Conservation (phyloP, 2,888 invertebrate genomes). For the Drosophila algonquin region DNA sequence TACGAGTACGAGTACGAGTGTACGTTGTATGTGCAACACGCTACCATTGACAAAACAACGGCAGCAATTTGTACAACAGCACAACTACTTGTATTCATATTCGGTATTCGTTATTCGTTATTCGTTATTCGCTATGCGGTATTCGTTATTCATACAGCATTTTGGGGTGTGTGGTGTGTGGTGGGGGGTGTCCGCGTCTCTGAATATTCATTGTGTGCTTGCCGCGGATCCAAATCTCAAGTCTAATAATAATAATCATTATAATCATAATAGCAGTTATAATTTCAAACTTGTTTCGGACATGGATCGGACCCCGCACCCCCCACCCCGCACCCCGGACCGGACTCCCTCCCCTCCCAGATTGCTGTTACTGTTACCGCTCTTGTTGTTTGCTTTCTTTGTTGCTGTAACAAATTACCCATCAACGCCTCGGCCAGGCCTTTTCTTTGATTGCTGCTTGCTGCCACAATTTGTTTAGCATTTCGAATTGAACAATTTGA, state of each 20-base stretch:
- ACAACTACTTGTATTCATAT: conserved; percentile 23
- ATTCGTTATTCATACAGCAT: conserved; percentile 3
- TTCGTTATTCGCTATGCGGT: background rate
- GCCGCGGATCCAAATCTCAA: conserved; percentile 48
- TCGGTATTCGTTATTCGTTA: conserved; percentile 1
- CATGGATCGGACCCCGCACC: conserved; percentile 34
- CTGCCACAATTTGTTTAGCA: conserved; percentile 24
- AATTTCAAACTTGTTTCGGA: conserved; percentile 50
- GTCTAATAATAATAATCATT: conserved; percentile 46
- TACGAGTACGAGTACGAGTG: too few relatives aligned
- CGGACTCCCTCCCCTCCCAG: background rate
- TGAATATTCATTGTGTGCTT: conserved; percentile 45
- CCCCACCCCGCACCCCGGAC: too few relatives aligned
- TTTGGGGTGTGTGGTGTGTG: too few relatives aligned
- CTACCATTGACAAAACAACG: conserved; percentile 56
- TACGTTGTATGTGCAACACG: conserved; percentile 10
- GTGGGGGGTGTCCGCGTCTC: background rate
- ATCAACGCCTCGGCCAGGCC: conserved; percentile 61
- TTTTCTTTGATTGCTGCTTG: conserved; percentile 30
- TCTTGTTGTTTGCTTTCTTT: conserved; percentile 16
- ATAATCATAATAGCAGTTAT: conserved; percentile 59
- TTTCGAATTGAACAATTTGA: conserved; percentile 9
- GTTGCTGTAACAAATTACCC: conserved; percentile 65
- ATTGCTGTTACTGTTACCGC: conserved; percentile 8
- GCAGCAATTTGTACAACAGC: conserved; percentile 65